A percentile compares a stretch with the other conserved stretches of the same genome.
phyloP scores from a whole-genome alignment of 2,797 vertebrate species.

The Clamator glandarius region DNA sequence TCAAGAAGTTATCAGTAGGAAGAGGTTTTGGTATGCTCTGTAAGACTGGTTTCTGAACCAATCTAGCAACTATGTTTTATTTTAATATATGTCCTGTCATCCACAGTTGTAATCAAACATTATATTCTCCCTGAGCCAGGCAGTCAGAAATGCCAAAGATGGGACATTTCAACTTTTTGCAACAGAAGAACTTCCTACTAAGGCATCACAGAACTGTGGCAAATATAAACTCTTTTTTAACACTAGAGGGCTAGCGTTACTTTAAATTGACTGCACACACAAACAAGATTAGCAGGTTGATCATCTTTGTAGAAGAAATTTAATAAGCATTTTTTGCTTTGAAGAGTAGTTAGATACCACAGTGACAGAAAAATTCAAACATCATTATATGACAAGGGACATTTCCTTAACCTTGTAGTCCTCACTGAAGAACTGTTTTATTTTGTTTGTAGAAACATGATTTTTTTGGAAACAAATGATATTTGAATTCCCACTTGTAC shows the following conservation, averaged over 20 bases:
- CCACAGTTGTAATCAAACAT: neutral
- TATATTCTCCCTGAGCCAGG: neutral
- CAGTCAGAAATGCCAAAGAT: neutral
- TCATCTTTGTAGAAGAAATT: neutral
- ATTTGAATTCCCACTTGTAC: neutral
- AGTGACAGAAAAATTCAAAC: neutral
- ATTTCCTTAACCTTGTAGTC: neutral
- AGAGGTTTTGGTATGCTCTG: neutral
- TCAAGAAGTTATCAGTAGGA: neutral
- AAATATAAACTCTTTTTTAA: neutral
- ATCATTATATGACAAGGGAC: neutral
- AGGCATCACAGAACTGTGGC: fast-evolving
- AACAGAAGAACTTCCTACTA: neutral
- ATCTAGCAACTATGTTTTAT: neutral
- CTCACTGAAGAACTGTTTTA: neutral
- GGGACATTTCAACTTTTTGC: neutral
- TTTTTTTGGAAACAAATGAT: neutral
- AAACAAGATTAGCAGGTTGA: neutral
- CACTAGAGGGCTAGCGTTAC: slow-evolving; percentile 28
- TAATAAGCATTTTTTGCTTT: neutral
- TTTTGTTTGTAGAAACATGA: neutral
- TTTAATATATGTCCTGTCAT: neutral
- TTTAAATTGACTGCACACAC: neutral
- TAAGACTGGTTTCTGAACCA: neutral
- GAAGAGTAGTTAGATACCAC: neutral